Base-by-base conservation (phyloP, 2,113 vertebrate species). In the Myodes glareolus region DNA sequence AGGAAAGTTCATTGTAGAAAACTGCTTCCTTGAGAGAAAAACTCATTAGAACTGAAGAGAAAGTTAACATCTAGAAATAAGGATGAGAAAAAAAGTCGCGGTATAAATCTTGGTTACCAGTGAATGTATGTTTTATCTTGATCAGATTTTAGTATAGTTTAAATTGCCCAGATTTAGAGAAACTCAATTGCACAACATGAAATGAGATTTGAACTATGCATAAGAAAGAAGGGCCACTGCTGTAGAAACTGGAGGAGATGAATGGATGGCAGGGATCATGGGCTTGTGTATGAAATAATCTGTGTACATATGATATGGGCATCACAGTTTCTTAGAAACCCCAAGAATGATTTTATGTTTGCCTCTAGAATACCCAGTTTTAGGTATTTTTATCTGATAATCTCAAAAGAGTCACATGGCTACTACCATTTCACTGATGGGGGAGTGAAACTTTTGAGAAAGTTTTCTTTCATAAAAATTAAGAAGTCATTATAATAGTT, bases 241-340 rank as follows among this genome's bases (percentile, higher is more conserved):
- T 92, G 5, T 50, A 12, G 31, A 29, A 58, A 85, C 29, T 45
- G 8, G 36, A 67, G 14, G 7, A 1, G 7, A 13, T 50, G 10
- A 2, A 0, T 19, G 5, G 2, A 1, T 9, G 3, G 5, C 39
- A 61, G 19, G 3, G 25, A 61, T 87, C 21, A 39, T 3, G 27
- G 3, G 89, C 7, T 36, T 68, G 47, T 39, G 13, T 55, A 7
- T 75, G 36, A 92, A 89, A 89, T 80, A 72, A 88, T 91, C 42
- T 76, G 93, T 94, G 81, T 95, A 31, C 73, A 93, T 90, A 11
- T 92, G 82, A 93, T 96, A 42, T 55, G 95, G 55, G 73, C 50
- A 93, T 93, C 42, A n/a, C 10, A 73, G 19, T 7, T 23, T 39
- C 29, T 0, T 55, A 90, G 11, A n/a, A 70, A 86, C 27, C 88